Evolutionary conservation across 1,140 invertebrate species (phyloP), one percentile per base, ranked within the genome.

Genomic region (Daktulosphaira vitifoliae): DNA sequence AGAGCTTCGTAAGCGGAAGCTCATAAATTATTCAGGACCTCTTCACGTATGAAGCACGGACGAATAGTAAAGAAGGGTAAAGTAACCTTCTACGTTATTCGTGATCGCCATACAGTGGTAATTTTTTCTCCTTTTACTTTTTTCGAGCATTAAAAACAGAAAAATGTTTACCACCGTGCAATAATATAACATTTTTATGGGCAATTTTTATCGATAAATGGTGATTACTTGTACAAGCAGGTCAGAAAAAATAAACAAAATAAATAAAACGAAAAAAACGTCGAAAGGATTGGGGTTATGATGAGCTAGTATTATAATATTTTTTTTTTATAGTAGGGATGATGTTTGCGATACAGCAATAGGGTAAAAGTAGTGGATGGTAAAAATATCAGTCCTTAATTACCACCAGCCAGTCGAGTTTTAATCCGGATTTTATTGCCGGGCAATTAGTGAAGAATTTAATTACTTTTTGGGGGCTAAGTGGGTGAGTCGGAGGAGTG

Each of bases 381-480:
- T 46, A 62, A 46, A 62, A 62, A 62, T 62, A 48, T 62, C 54
- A 33, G 42, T 25, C 54, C 54, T 48, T 62, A 62, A 62, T 48
- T 48, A 62, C 42, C 42, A 48, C 54, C 54, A 44, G 37, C 23
- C 38, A 23, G 26, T 25, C 42, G 54, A 62, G 54, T 62, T 62
- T 62, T 62, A 62, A 62, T 62, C 54, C 54, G 54, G 54, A 62
- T 62, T 62, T 62, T 62, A 62, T 62, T 62, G 56, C 56, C 13
- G 23, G 56, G 56, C 56, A 62, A 62, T 62, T 62, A 62, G 56
- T 62, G 56, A 62, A 25, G 42, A 46, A 62, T 62, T 62, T 62
- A 62, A 62, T 62, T 62, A 62, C 56, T 48, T 59, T 59, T 59
- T 23, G 8, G 4, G 39, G 37, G 23, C 33, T 13, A 13, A 38